Conservation (phyloP, 2,888 invertebrate species). For the Flexamia atlantica region DNA sequence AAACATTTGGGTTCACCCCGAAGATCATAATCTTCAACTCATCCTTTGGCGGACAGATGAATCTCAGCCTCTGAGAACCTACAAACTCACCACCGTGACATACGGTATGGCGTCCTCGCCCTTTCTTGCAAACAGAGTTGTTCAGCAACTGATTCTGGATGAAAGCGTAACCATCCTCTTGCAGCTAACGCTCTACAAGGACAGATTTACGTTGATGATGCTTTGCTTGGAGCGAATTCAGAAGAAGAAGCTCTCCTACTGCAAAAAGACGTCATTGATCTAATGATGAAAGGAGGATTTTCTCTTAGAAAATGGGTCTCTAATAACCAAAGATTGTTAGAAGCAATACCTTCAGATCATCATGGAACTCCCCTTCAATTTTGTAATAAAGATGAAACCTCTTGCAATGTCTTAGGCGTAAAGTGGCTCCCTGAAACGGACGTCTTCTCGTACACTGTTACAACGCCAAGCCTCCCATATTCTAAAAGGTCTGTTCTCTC, state of each 20-base stretch:
- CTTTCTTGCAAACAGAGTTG: slow-evolving; percentile 65
- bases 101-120: slow-evolving; percentile 69
- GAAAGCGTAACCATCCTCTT: slow-evolving; percentile 63
- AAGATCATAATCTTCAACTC: slow-evolving; percentile 66
- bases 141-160: slow-evolving; percentile 66
- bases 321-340: slow-evolving; percentile 59
- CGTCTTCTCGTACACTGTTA: slow-evolving; percentile 63
- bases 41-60: slow-evolving; percentile 68
- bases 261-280: slow-evolving; percentile 63
- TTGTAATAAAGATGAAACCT: neutral
- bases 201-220: slow-evolving; percentile 70
- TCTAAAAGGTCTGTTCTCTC: slow-evolving; percentile 67
- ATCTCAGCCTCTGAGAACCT: slow-evolving; percentile 64
- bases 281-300: slow-evolving; percentile 65
- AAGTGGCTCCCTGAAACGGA: slow-evolving; percentile 65
- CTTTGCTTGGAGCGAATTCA: slow-evolving; percentile 66
- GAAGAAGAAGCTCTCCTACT: slow-evolving; percentile 64
- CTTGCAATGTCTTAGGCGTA: slow-evolving; percentile 65
- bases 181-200: slow-evolving; percentile 61
- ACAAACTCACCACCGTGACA: slow-evolving; percentile 66
- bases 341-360: slow-evolving; percentile 60
- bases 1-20: slow-evolving; percentile 53
- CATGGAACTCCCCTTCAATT: slow-evolving; percentile 50
- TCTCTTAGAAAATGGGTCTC: slow-evolving; percentile 68
- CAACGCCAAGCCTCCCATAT: neutral